Base-by-base conservation (phyloP, 2,888 invertebrate species). In the Laothoe populi region DNA sequence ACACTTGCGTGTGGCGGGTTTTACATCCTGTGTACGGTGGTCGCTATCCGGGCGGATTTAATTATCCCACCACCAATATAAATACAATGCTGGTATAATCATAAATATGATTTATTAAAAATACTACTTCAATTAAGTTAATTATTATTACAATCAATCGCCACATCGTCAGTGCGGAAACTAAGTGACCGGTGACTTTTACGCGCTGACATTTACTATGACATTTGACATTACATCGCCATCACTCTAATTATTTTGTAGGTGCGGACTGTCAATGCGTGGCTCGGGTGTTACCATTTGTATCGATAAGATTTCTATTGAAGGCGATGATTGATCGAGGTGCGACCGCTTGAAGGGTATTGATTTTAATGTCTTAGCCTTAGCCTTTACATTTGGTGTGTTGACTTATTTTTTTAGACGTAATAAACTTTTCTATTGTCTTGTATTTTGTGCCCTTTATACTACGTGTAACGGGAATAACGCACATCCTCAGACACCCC, bases 211-310 rank as follows among this genome's bases (percentile, higher is more conserved):
- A 91, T 92, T 92, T 92, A 83, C 74, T 71, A 19, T 19, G 88
- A 86, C 90, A 87, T 88, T 90, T 92, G 92, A 92, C 92, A 92
- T 92, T 92, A 84, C 82, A 76, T 68, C 78, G 81, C 78, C 75
- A 83, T 81, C 79, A 77, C 80, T 87, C 87, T 90, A 90, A 90
- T 90, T 87, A 89, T 87, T 68, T 77, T 74, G 86, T 86, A 84
- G 90, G 90, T 85, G 90, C 87, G 82, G 82, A 81, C 80, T 85
- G 91, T 85, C 86, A 82, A 77, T 83, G 86, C 79, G 81, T 82
- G 35, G 40, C 44, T 45, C 19, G 16, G 31, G 38, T 19, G 45
- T 40, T 45, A 63, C 59, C 23, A 60, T 46, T 60, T 40, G 24
- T 2, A 44, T 60, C 42, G 23, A 49, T 60, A 24, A 35, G 31